Conservation (phyloP, 2,888 invertebrate genomes). For the Polyploca ridens region DNA sequence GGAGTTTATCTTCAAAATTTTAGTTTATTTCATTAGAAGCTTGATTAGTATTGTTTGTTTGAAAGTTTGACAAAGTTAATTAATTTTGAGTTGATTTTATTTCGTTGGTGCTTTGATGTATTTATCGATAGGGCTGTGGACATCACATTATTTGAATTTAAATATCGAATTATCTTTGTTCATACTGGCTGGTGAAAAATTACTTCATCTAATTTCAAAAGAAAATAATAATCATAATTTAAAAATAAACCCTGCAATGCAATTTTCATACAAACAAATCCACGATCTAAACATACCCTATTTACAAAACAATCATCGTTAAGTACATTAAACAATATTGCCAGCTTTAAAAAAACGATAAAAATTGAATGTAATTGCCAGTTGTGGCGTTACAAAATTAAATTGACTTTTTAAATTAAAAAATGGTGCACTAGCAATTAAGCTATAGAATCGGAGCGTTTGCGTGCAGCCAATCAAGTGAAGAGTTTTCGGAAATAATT, state of each 20-base stretch:
- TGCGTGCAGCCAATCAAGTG: slow-evolving; percentile 46
- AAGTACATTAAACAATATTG: slow-evolving; percentile 5
- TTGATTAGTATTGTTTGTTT: slow-evolving; percentile 28
- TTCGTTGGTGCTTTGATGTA: slow-evolving; percentile 1
- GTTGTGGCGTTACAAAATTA: slow-evolving; percentile 20
- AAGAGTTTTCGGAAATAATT: slow-evolving; percentile 34
- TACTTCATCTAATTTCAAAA: no score
- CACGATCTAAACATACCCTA: neutral
- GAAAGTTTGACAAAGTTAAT: slow-evolving; percentile 9
- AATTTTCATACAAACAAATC: no score
- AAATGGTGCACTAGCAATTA: slow-evolving; percentile 28
- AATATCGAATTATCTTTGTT: neutral
- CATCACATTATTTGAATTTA: neutral
- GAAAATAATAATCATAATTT: no score
- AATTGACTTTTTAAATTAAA: slow-evolving; percentile 30
- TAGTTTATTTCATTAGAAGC: slow-evolving; percentile 36
- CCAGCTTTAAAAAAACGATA: slow-evolving; percentile 4
- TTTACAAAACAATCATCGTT: neutral
- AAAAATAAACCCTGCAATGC: no score
- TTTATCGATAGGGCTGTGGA: slow-evolving; percentile 1
- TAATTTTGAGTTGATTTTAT: slow-evolving; percentile 10
- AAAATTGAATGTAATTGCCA: slow-evolving; percentile 13
- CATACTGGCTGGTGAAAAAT: neutral
- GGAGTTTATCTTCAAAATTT: slow-evolving; percentile 20
- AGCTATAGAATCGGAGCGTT: slow-evolving; percentile 35